Conservation (phyloP, 2,888 invertebrate genomes). For the Punctoribates punctum region DNA sequence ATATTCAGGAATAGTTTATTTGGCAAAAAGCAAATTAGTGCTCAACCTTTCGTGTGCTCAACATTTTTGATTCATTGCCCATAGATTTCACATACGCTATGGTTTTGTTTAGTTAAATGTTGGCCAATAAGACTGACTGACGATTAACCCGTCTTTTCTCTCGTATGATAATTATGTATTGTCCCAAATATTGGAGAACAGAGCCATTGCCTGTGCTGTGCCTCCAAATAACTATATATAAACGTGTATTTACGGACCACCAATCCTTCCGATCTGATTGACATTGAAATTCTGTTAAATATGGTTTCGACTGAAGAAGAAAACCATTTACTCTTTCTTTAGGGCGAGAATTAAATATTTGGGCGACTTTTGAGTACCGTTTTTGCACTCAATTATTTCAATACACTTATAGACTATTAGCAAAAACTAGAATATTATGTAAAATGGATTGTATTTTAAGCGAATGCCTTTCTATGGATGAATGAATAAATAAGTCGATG, state of each 20-base stretch:
- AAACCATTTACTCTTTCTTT: slow-evolving; percentile 32
- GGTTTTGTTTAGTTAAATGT: background rate
- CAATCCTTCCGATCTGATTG: slow-evolving; percentile 30
- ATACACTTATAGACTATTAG: too few species aligned
- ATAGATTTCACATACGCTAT: background rate
- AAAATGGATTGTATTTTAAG: slow-evolving; percentile 20
- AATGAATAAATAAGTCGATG: slow-evolving; percentile 32
- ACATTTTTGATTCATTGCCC: slow-evolving; percentile 7
- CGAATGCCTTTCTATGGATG: slow-evolving; percentile 4
- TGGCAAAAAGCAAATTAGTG: slow-evolving; percentile 4
- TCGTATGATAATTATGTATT: slow-evolving; percentile 10
- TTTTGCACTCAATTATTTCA: too few species aligned
- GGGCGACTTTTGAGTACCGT: slow-evolving; percentile 5
- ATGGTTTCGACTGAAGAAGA: background rate
- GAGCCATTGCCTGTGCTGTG: background rate
- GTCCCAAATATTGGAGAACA: slow-evolving; percentile 8
- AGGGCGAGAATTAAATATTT: slow-evolving; percentile 26
- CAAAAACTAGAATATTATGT: slow-evolving; percentile 1
- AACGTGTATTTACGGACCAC: slow-evolving; percentile 35
- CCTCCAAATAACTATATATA: background rate
- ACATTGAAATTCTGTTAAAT: slow-evolving; percentile 19
- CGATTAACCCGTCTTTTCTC: slow-evolving; percentile 15
- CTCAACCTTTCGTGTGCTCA: slow-evolving; percentile 5
- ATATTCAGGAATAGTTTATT: too few species aligned
- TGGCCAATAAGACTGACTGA: background rate